Percentiles rank a stretch among this genome's conserved stretches.
These are phyloP conservation scores for Heliocidaris erythrogramma DNA, from an alignment of 35 echinoderm and acorn worm genomes.

Conservation along the genomic window DNA sequence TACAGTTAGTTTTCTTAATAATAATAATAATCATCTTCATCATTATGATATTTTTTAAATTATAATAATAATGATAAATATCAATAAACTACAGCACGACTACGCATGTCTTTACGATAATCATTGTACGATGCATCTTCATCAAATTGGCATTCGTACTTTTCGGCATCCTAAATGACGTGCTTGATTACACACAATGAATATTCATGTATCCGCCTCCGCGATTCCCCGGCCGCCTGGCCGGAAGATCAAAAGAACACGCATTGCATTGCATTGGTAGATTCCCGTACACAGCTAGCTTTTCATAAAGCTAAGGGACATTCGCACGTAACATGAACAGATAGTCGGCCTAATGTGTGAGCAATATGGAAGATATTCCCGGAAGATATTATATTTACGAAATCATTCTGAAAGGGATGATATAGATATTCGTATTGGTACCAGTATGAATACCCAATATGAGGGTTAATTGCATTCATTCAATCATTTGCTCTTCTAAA, in stretches of 20 bases:
- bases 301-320: background rate
- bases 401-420: background rate
- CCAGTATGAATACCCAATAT: background rate
- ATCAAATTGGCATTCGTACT: slow-evolving; percentile 28
- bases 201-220: slow-evolving; percentile 47
- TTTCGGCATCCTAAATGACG: slow-evolving; percentile 44
- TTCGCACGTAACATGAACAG: background rate
- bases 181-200: slow-evolving; percentile 39
- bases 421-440: background rate
- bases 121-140: background rate
- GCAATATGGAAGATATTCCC: background rate
- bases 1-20: too few species aligned
- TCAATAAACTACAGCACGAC: too few species aligned
- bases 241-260: slow-evolving; percentile 9
- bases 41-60: too few species aligned
- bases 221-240: background rate
- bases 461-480: background rate
- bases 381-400: background rate
- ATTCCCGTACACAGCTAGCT: background rate
- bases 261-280: background rate
- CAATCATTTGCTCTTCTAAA: background rate
- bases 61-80: too few species aligned
- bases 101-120: background rate
- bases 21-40: too few species aligned
- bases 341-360: background rate